Conservation (phyloP, 2,113 vertebrate species). For the Caranx ignobilis region DNA sequence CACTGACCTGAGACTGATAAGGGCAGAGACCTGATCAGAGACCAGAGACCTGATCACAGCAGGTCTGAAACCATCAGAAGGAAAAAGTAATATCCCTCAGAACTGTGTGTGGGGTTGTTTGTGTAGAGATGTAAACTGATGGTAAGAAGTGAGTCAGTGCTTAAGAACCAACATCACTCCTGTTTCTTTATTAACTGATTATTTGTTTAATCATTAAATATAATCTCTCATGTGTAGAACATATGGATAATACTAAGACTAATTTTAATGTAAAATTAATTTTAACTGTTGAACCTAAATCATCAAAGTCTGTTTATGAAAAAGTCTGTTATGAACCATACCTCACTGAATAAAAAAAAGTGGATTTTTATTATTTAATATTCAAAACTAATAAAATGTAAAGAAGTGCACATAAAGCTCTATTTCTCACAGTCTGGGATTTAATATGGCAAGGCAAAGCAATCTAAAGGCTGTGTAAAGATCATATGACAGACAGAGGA, state of each 20-base stretch:
- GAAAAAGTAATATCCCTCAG: too few relatives aligned
- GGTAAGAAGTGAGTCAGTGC: too few relatives aligned
- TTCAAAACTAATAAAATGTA: neutral
- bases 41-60: neutral
- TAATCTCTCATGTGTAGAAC: neutral
- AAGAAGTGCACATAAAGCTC: neutral
- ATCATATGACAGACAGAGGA: too few relatives aligned
- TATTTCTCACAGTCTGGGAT: neutral
- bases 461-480: too few relatives aligned
- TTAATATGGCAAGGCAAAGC: too few relatives aligned
- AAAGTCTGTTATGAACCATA: too few relatives aligned
- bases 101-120: neutral
- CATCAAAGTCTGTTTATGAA: too few relatives aligned
- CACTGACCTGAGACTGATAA: neutral
- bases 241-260: neutral
- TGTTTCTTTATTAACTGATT: neutral
- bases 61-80: too few relatives aligned
- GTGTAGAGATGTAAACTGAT: neutral
- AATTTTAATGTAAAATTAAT: neutral
- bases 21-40: too few relatives aligned
- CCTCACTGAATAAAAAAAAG: too few relatives aligned
- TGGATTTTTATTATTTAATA: neutral
- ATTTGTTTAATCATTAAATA: neutral
- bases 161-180: neutral
- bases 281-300: constrained; percentile 9